Evolutionary conservation across 2,113 vertebrate genomes (phyloP).

Genomic region (Ascaphus truei): DNA sequence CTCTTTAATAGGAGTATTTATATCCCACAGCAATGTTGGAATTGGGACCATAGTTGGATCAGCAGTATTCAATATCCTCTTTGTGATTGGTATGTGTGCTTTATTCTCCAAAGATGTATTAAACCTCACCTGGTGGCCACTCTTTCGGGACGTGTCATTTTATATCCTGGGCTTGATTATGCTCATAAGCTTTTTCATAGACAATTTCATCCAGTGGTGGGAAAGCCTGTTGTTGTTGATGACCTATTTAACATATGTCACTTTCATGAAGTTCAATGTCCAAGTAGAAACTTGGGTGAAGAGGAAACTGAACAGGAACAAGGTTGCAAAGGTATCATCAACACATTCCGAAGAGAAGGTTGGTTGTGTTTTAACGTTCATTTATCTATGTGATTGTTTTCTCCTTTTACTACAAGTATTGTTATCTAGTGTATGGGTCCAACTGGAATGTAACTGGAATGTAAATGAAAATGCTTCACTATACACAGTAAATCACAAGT

Average conservation of each 20-base stretch:
- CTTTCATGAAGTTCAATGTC: conserved; percentile 97
- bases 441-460: too few relatives aligned
- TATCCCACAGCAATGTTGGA: conserved; percentile 96
- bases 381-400: background rate
- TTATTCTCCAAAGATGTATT: conserved; percentile 95
- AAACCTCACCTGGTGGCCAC: conserved; percentile 96
- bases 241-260: conserved; percentile 81
- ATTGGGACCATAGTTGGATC: conserved; percentile 97
- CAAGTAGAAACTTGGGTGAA: conserved; percentile 83
- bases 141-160: conserved; percentile 94
- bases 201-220: conserved; percentile 90
- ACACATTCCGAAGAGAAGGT: conserved; percentile 87
- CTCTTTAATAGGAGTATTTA: conserved; percentile 96
- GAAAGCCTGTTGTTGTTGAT: conserved; percentile 83
- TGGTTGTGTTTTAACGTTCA: conserved; percentile 52
- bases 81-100: conserved; percentile 97
- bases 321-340: conserved; percentile 84
- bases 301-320: conserved; percentile 80
- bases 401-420: too few relatives aligned
- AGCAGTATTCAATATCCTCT: conserved; percentile 96
- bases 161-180: conserved; percentile 94
- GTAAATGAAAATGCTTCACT: too few relatives aligned
- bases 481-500: too few relatives aligned
- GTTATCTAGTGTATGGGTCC: too few relatives aligned
- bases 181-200: conserved; percentile 96